A percentile compares a stretch with the other conserved stretches of the same genome.
Evolutionary conservation across 1,140 invertebrate genomes (phyloP).

Genomic region (Eumaeus atala): DNA sequence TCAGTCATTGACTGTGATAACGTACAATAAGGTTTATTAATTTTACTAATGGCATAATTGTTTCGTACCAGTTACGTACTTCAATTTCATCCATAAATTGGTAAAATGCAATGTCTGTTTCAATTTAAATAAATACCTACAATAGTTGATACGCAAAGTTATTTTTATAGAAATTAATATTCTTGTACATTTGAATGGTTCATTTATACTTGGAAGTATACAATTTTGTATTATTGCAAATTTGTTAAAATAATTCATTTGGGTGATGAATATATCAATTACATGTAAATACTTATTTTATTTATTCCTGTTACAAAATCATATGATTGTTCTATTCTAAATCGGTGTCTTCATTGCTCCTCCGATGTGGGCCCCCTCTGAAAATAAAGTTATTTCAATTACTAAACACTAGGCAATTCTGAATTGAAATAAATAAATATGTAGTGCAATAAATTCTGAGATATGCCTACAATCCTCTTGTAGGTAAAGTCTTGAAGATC

Average conservation of each 20-base stretch:
- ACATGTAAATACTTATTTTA: no score
- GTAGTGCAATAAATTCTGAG: no score
- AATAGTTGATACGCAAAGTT: background rate
- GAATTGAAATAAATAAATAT: no score
- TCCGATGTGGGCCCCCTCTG: background rate
- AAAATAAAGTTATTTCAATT: no score
- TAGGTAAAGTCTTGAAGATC: no score
- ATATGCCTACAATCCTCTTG: no score
- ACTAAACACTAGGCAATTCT: no score
- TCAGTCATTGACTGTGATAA: conserved; percentile 4
- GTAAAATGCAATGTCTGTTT: no score
- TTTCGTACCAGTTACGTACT: no score
- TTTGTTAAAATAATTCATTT: background rate
- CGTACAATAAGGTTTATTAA: conserved; percentile 3
- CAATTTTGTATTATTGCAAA: background rate
- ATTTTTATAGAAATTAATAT: conserved; percentile 5
- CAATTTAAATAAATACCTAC: background rate
- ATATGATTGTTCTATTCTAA: background rate
- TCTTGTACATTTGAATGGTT: background rate
- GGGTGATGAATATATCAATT: no score
- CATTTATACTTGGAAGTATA: background rate
- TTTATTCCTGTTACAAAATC: background rate
- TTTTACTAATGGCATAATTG: background rate
- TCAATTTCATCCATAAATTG: no score
- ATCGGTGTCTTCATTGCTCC: background rate